These are phyloP conservation scores for Macropus fuliginosus DNA, from an alignment of 2,797 vertebrate species.

Conservation along the genomic window DNA sequence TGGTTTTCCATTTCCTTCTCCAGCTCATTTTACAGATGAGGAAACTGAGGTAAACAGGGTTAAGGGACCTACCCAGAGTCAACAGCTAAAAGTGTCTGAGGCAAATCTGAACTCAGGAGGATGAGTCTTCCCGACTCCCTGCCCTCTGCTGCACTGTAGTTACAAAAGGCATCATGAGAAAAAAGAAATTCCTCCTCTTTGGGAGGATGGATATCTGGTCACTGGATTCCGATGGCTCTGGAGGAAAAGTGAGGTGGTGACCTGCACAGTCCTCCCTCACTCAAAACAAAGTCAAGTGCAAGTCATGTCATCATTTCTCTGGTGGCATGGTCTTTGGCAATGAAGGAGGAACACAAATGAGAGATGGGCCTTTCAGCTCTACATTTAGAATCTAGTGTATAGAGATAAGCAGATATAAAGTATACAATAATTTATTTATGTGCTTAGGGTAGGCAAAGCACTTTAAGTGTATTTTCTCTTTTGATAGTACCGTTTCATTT, in stretches of 20 bases:
- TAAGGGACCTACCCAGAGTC: neutral
- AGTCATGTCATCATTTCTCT: too few relatives aligned
- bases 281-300: too few relatives aligned
- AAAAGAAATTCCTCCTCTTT: neutral
- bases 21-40: neutral
- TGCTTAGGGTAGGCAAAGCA: neutral
- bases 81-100: neutral
- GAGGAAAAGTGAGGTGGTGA: too few relatives aligned
- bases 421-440: neutral
- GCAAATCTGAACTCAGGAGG: neutral
- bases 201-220: too few relatives aligned
- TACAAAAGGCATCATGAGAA: neutral
- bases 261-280: too few relatives aligned
- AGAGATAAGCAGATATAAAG: neutral
- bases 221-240: too few relatives aligned
- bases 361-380: neutral
- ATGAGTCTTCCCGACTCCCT: neutral
- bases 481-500: neutral
- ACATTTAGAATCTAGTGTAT: neutral
- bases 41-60: neutral
- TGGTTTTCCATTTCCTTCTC: neutral
- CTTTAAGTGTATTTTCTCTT: neutral
- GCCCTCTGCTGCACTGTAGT: neutral
- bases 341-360: neutral
- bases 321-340: too few relatives aligned